Evolutionary conservation across 2,888 invertebrate genomes (phyloP), one percentile per base, ranked within the genome.

Genomic region (Halocaridina rubra): DNA sequence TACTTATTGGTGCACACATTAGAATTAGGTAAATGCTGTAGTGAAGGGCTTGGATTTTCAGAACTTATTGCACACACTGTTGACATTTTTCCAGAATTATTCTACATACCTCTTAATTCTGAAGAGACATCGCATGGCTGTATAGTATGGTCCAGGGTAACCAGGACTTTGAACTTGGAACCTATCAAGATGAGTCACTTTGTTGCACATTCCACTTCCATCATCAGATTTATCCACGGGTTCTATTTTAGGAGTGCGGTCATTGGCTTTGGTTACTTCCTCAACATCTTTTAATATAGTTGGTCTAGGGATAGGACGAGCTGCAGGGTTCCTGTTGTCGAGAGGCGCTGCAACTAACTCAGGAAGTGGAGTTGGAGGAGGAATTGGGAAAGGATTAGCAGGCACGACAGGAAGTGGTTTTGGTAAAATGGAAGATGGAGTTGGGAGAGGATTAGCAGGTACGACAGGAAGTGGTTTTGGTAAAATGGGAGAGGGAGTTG

Each of bases 91-190:
- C n/a, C n/a, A n/a, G n/a, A n/a, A n/a, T n/a, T n/a, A n/a, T n/a
- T n/a, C n/a, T n/a, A 67, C 67, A 33, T 53, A 84, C 84, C 79
- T 84, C 19, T 13, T n/a, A 32, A 84, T 74, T 30, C 29, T 53
- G 64, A 78, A 84, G 16, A 75, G 13, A 57, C 84, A 84, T 13
- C 72, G 29, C 29, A 79, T 72, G 33, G 61, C 24, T 30, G 79
- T 67, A 74, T 79, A 79, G 67, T 78, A 84, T 19, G 79, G 84
- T 7, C 61, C 84, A 13, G 84, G 84, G 46, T 74, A 84, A 2
- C 84, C 84, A 5, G 84, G 84, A 32, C 84, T 84, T 29, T 64
- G 39, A 8, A 84, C 5, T 53, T 53, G 53, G 19, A 53, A 53
- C 3, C n/a, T 53, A 2, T 19, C 19, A 16, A 2, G 7, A 53